Evolutionary conservation across 2,797 vertebrate species (phyloP).

Genomic region (Hozukius guyotensis): DNA sequence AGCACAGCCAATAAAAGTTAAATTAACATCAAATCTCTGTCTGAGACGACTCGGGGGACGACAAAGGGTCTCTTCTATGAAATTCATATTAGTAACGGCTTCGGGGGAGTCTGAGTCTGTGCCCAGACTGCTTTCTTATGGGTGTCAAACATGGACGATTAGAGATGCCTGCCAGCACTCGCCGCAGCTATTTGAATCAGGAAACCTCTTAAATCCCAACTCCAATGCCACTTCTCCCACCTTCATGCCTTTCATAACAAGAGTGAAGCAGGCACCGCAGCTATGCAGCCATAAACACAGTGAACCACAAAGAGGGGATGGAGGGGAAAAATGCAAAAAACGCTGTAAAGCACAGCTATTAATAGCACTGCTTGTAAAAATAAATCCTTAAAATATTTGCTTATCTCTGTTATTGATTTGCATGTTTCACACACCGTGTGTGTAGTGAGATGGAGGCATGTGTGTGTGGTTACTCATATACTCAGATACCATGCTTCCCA

Average conservation of each 20-base stretch:
- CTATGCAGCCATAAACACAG: conserved; percentile 16
- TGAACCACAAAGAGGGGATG: not conserved
- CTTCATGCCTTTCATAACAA: conserved; percentile 22
- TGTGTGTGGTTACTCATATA: conserved; percentile 40
- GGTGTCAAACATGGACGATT: conserved; percentile 25
- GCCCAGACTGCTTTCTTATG: not conserved
- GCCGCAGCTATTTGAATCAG: conserved; percentile 30
- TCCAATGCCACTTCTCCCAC: conserved; percentile 27
- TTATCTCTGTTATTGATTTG: conserved; percentile 53
- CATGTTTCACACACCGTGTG: conserved; percentile 27
- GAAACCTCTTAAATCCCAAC: conserved; percentile 32
- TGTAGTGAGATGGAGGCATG: conserved; percentile 13
- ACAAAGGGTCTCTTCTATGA: conserved; percentile 27
- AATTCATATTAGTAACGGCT: conserved; percentile 20
- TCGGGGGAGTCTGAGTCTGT: not conserved
- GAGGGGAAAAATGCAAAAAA: not conserved
- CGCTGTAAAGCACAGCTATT: conserved; percentile 4
- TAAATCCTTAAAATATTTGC: conserved; percentile 47
- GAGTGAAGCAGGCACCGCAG: not conserved
- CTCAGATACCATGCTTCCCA: conserved; percentile 24
- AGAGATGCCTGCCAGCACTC: conserved; percentile 31
- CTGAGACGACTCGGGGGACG: not conserved
- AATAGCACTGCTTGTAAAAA: conserved; percentile 11
- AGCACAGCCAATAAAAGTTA: not conserved
- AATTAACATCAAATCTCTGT: conserved; percentile 1